Evolutionary conservation across 1,140 invertebrate genomes (phyloP), one percentile per base, ranked within the genome.

Genomic region (Delia radicum): DNA sequence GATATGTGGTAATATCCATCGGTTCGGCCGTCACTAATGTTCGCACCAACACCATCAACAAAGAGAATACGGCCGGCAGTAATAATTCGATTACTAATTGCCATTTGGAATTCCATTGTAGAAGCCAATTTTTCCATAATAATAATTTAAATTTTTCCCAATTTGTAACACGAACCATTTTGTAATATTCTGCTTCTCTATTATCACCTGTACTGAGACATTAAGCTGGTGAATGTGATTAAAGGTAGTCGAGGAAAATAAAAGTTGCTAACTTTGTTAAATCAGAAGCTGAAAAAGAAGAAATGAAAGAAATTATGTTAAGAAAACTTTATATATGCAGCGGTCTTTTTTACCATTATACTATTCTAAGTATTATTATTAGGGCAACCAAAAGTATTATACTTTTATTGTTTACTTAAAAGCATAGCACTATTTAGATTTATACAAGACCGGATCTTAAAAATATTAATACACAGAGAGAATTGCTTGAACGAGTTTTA

Each of bases 81-180:
- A 91, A 77, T 76, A 96, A 85, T 85, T 96, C 94, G 18, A 93
- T 81, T 8, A 91, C 63, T 4, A 94, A 90, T 81, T 94, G 92
- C 48, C 90, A 78, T 48, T 91, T 92, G 84, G 93, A 93, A 74
- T 93, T 88, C 86, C 89, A 91, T 87, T 95, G 92, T 24, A 95
- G 88, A 10, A 91, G 87, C 87, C 92, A 94, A 81, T 96, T 96
- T 86, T 96, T 96, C 94, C 95, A 96, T 80, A 95, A 88, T 18
- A 96, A 85, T 29, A 96, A 87, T 3, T 85, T 79, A 80, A 92
- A 91, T 81, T 92, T 92, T 71, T 89, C 84, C 80, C 82, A 87
- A 73, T 88, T 89, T 0, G 76, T 79, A 12, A 82, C 65, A 29
- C 79, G 78, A 6, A 77, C 78, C 63, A 67, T 67, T 31, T 29